Evolutionary conservation across 2,113 vertebrate species (phyloP), one percentile per base, ranked within the genome.

Genomic region (Aythya baeri): DNA sequence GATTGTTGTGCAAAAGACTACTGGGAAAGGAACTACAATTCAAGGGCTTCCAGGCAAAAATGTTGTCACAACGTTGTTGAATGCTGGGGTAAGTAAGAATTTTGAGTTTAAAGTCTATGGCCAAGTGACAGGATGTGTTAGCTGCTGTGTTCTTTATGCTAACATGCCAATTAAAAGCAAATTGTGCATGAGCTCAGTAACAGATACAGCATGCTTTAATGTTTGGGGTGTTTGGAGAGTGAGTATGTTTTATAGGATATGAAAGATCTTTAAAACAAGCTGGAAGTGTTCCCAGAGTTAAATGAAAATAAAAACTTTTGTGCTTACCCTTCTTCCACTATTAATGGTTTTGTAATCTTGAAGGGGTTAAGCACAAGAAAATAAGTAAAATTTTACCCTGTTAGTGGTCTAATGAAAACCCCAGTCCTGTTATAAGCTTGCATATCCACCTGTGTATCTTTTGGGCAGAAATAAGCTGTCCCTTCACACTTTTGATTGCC

Each of bases 1-100:
- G 87, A 99, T 99, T n/a, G 99, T 99, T 95, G 99, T 99, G 79
- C 99, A 99, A 97, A 99, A 99, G 88, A 99, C 99, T 31, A 99
- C 99, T 9, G 99, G 99, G 43, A 99, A 99, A 97, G 99, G 99
- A 95, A 98, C 99, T 3, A 99, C 99, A 85, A 99, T 99, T 91
- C 99, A 99, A 92, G 99, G 99, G 16, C 98, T 99, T 87, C 99
- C 99, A 0, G 99, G 99, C 83, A 99, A 99, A 97, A 99, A 99
- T 14, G 99, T 99, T 83, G 99, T 99, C 79, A 99, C 99, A 41
- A 99, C 99, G 0, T 97, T 99, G 78, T 85, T 99, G 83, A 99
- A 99, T 9, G 99, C 99, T 11, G 99, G 99, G 98, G 99, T 99
- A 97, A 98, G 99, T 97, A 71, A 55, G 81, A 88, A n/a, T 18